Percentiles rank a stretch among this genome's conserved stretches.
These are phyloP conservation scores for Oryzias sinensis DNA, from an alignment of 2,797 vertebrate species.

Conservation along the genomic window DNA sequence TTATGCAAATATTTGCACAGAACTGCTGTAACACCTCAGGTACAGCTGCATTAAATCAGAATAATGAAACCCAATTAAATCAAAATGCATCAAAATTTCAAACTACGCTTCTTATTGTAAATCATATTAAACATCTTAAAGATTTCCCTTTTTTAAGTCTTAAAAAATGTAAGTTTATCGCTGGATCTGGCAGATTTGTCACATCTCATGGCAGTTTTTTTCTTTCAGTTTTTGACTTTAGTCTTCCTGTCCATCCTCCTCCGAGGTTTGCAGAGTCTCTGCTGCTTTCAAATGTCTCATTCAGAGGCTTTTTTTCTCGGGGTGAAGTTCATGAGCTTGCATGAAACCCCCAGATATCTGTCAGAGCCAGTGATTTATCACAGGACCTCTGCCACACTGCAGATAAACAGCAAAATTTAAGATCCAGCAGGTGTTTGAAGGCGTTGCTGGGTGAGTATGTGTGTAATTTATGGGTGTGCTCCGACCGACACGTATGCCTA, in stretches of 20 bases:
- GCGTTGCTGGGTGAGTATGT: constrained; percentile 1
- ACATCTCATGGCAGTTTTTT: no score
- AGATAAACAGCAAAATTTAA: constrained; percentile 56
- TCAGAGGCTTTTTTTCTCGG: constrained; percentile 31
- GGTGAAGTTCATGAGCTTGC: constrained; percentile 49
- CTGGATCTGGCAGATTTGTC: no score
- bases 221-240: constrained; percentile 16
- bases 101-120: constrained; percentile 11
- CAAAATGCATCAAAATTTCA: constrained; percentile 19
- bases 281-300: constrained; percentile 31
- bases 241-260: constrained; percentile 14
- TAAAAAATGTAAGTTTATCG: no score
- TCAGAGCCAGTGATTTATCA: constrained; percentile 60
- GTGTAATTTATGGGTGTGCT: constrained; percentile 1
- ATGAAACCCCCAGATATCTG: constrained; percentile 54
- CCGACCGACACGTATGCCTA: constrained; percentile 50
- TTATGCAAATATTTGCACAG: constrained; percentile 36
- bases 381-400: constrained; percentile 34
- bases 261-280: constrained; percentile 23
- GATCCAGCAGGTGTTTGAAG: constrained; percentile 52
- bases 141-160: no score
- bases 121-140: not conserved
- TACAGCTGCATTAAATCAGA: constrained; percentile 14
- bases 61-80: constrained; percentile 25
- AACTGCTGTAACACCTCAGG: constrained; percentile 15